phyloP scores from a whole-genome alignment of 2,888 invertebrate genomes.

The Tenthredo notha region DNA sequence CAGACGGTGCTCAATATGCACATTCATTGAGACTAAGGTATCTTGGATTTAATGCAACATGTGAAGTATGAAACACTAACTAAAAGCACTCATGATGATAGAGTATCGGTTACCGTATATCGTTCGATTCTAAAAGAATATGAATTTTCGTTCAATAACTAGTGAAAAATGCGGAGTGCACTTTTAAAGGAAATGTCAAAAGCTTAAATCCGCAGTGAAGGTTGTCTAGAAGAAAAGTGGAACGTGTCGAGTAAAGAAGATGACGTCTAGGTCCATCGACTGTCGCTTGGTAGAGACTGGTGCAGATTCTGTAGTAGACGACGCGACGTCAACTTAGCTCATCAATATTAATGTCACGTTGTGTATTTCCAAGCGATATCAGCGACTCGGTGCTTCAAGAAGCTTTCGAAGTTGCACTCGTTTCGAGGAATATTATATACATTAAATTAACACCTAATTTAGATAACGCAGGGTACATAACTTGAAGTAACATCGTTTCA shows the following conservation, averaged over 20 bases:
- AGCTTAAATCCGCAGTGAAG: background rate
- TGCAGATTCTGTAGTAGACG: background rate
- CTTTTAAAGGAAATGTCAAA: background rate
- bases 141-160: too few relatives aligned
- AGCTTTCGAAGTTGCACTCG: constrained; percentile 27
- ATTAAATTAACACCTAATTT: constrained; percentile 50
- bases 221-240: background rate
- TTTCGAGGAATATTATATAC: constrained; percentile 49
- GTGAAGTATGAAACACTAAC: background rate
- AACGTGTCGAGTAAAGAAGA: constrained; percentile 9
- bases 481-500: constrained; percentile 38
- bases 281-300: background rate
- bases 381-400: background rate
- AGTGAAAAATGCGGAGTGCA: background rate
- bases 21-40: background rate
- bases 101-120: background rate
- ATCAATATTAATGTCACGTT: constrained; percentile 54
- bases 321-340: constrained; percentile 32
- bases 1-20: background rate
- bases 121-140: too few relatives aligned
- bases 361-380: constrained; percentile 38
- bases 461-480: constrained; percentile 18
- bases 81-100: background rate
- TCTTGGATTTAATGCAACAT: background rate
- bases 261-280: constrained; percentile 13